Base-by-base conservation (phyloP, 2,113 vertebrate species). In the Laticauda laticaudata region DNA sequence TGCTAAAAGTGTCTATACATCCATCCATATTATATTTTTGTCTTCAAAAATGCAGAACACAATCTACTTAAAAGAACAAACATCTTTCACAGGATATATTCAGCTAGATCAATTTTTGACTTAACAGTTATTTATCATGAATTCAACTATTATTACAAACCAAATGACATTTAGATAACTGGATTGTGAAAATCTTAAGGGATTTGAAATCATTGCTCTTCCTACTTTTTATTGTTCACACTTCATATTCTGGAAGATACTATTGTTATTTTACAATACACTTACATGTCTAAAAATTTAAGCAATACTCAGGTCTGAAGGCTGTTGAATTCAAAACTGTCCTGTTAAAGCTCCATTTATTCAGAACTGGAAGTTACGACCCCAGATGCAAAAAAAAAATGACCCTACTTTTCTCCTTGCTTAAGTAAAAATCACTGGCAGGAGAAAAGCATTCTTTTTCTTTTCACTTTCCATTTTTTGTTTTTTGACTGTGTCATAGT, bases 401-500 rank as follows among this genome's bases (percentile, higher is more conserved):
- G 86, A 26, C 75, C 18, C 55, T 1, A n/a, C 69, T 95, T 95
- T 20, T 0, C n/a, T 93, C 91, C 55, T 91, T 89, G 24, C 21
- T 61, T 95, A 69, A 89, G 59, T 18, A 91, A 91, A 93, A 92
- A 43, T 93, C 57, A 54, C 6, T 92, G 69, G 86, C 92, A 53
- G 95, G 43, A 91, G 81, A 23, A 51, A 8, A 95, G 23, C n/a
- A 53, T 10, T n/a, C 11, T 94, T n/a, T 20, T 0, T 64, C 59
- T 86, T 53, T 57, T 85, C 56, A 87, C 43, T 39, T 94, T 87
- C 69, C 87, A 45, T 34, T 21, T 53, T 88, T 1, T 14, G 75
- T 87, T 94, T 93, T 91, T 48, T 92, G 81, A 90, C 34, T 29
- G 0, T 1, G 7, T 8, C 11, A 24, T 9, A 29, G 88, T 24